Percentiles rank a stretch among this genome's conserved stretches.
Conservation (phyloP, 2,888 invertebrate genomes). For the Papilio protenor region DNA sequence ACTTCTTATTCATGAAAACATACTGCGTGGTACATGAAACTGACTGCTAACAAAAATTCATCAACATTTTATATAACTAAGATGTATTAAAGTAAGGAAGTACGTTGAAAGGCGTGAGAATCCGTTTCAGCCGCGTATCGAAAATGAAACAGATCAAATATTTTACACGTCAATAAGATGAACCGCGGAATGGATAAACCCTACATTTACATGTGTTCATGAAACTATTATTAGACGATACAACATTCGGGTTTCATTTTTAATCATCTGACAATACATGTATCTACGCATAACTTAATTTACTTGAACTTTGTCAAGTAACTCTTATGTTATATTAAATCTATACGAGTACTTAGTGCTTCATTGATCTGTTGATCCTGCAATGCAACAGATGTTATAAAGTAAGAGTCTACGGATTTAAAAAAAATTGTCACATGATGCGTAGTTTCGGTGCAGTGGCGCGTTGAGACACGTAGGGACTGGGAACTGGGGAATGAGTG, state of each 20-base stretch:
- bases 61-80: neutral
- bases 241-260: neutral
- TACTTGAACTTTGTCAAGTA: neutral
- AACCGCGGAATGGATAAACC: neutral
- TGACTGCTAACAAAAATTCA: neutral
- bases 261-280: too few relatives aligned
- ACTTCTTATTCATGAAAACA: neutral
- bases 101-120: neutral
- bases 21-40: neutral
- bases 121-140: neutral
- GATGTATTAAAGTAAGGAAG: neutral
- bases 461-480: neutral
- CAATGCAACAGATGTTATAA: neutral
- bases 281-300: neutral
- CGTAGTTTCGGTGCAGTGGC: conserved; percentile 25
- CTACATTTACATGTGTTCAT: neutral
- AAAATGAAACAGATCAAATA: neutral
- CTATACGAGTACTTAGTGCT: neutral
- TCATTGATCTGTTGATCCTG: neutral
- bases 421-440: conserved; percentile 39
- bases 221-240: neutral
- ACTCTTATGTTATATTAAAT: neutral
- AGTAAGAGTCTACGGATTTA: neutral
- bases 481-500: conserved; percentile 44
- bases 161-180: neutral